Conservation (phyloP, 1,140 invertebrate species). For the Bombus soroeensis region DNA sequence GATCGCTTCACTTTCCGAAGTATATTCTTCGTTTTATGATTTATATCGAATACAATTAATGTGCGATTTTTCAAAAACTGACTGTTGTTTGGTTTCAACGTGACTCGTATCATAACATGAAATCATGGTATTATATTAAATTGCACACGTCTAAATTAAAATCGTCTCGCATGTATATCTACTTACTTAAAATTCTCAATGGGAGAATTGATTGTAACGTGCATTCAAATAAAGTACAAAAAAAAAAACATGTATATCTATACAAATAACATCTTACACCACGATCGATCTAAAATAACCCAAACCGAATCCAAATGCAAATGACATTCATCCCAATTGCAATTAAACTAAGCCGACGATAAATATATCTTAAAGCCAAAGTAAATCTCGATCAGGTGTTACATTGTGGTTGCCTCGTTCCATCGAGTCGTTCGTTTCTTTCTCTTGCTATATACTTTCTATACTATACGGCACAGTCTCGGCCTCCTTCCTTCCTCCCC, state of each 20-base stretch:
- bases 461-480: neutral
- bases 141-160: too few relatives aligned
- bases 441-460: too few relatives aligned
- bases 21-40: neutral
- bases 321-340: neutral
- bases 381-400: neutral
- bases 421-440: neutral
- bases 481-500: neutral
- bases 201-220: too few relatives aligned
- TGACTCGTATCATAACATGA: too few relatives aligned
- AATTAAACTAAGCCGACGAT: neutral
- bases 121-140: too few relatives aligned
- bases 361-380: neutral
- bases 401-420: neutral
- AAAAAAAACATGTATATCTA: too few relatives aligned
- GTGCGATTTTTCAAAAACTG: neutral
- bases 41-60: neutral
- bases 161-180: too few relatives aligned
- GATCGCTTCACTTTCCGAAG: neutral
- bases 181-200: too few relatives aligned
- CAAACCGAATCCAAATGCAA: neutral
- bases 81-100: too few relatives aligned
- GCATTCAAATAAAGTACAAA: too few relatives aligned
- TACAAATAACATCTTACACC: neutral
- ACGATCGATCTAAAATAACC: neutral